These are phyloP conservation scores for Lacerta bilineata DNA, from an alignment of 2,797 vertebrate genomes.

Conservation along the genomic window DNA sequence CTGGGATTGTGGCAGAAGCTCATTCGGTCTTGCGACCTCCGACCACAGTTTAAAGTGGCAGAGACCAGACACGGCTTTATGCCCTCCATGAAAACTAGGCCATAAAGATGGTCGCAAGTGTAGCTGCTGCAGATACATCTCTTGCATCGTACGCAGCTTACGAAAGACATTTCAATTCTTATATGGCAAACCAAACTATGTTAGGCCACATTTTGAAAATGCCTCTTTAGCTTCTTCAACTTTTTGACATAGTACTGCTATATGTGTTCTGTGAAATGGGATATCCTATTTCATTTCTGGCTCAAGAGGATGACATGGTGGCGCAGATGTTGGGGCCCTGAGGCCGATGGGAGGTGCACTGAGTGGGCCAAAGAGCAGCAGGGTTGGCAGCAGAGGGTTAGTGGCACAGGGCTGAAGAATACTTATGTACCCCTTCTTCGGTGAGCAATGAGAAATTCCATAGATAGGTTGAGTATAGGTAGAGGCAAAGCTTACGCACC, in stretches of 20 bases:
- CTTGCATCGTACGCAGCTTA: slow-evolving; percentile 35
- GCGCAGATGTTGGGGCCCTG: neutral
- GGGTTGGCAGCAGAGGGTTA: neutral
- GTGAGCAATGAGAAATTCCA: neutral
- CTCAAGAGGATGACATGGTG: neutral
- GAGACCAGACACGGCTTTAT: too few species aligned
- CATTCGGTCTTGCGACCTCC: neutral
- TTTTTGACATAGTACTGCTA: slow-evolving; percentile 26
- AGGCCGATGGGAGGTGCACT: neutral
- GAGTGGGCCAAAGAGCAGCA: neutral
- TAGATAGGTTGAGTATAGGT: too few species aligned
- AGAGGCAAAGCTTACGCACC: too few species aligned
- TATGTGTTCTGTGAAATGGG: slow-evolving; percentile 47
- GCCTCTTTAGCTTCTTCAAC: neutral
- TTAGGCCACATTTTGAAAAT: slow-evolving; percentile 26
- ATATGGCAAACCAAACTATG: slow-evolving; percentile 32
- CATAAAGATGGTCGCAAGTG: neutral
- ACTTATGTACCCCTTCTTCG: neutral
- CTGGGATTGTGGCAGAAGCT: neutral
- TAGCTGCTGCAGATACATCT: neutral
- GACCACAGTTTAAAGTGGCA: too few species aligned
- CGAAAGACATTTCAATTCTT: slow-evolving; percentile 40
- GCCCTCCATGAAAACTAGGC: too few species aligned
- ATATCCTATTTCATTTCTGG: slow-evolving; percentile 5
- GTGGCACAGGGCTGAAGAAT: neutral